A percentile compares a stretch with the other conserved stretches of the same genome.
These are phyloP conservation scores for Hirundo rustica DNA, from an alignment of 2,797 vertebrate species.

Conservation along the genomic window DNA sequence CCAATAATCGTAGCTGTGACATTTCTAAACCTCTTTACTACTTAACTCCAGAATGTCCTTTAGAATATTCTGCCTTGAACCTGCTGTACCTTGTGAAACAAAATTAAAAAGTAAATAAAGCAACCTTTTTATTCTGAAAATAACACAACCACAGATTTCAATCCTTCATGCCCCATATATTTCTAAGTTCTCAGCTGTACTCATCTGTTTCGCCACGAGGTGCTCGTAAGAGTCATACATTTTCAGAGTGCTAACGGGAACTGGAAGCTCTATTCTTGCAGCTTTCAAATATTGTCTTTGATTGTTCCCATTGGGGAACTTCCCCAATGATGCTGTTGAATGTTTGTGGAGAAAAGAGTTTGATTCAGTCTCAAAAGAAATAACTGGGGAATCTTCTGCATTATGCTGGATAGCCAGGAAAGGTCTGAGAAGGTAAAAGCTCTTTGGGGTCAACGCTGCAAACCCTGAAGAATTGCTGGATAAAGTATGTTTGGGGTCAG, in stretches of 20 bases:
- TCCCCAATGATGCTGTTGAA: neutral
- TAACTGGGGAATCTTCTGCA: neutral
- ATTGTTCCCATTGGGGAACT: neutral
- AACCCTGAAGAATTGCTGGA: neutral
- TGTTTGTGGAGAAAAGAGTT: neutral
- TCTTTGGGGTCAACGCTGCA: neutral
- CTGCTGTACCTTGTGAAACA: neutral
- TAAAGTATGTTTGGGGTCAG: neutral
- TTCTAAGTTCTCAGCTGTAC: neutral
- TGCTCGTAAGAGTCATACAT: accelerated
- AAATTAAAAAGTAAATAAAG: neutral
- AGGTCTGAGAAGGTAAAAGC: neutral
- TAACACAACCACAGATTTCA: neutral
- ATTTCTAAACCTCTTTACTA: neutral
- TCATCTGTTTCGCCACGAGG: neutral
- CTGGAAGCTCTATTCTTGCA: neutral
- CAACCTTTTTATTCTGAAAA: neutral
- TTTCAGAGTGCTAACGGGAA: neutral
- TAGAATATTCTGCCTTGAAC: neutral
- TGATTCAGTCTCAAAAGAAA: neutral
- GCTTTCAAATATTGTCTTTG: neutral
- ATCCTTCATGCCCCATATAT: neutral
- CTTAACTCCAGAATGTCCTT: neutral
- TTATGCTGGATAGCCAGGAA: neutral
- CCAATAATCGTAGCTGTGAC: neutral